Evolutionary conservation across 2,888 invertebrate species (phyloP).

Genomic region (Coelinius sp.): DNA sequence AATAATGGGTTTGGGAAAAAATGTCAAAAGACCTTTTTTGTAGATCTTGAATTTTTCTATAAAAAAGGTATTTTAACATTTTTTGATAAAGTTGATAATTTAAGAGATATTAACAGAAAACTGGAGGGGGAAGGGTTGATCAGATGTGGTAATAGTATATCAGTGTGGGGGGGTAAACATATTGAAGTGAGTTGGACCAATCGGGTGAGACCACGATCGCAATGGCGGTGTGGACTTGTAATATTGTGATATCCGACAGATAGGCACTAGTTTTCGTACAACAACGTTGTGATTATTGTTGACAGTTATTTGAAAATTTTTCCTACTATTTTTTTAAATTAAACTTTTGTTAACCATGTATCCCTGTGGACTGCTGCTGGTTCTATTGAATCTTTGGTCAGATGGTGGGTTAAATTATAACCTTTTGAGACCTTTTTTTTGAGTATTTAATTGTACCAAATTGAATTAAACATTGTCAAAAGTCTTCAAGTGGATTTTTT

Average conservation of each 20-base stretch:
- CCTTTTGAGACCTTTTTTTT: slow-evolving; percentile 58
- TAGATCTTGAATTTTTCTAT: neutral
- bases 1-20: too few species aligned
- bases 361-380: slow-evolving; percentile 60
- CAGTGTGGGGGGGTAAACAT: neutral
- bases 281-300: neutral
- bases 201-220: slow-evolving; percentile 72
- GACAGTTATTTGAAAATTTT: neutral
- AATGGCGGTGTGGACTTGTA: slow-evolving; percentile 64
- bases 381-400: slow-evolving; percentile 63
- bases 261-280: slow-evolving; percentile 43
- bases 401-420: slow-evolving; percentile 63
- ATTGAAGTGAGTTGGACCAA: slow-evolving; percentile 70
- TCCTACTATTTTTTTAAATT: neutral
- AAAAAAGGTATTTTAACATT: too few species aligned
- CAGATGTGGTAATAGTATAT: neutral
- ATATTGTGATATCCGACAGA: slow-evolving; percentile 61
- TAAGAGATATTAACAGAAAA: neutral
- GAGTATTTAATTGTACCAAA: neutral
- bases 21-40: neutral
- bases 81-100: too few species aligned
- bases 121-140: neutral
- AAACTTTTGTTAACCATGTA: slow-evolving; percentile 58
- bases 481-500: slow-evolving; percentile 41
- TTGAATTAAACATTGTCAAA: neutral